Evolutionary conservation across 2,113 vertebrate genomes (phyloP).

Genomic region (Marmota flaviventris): DNA sequence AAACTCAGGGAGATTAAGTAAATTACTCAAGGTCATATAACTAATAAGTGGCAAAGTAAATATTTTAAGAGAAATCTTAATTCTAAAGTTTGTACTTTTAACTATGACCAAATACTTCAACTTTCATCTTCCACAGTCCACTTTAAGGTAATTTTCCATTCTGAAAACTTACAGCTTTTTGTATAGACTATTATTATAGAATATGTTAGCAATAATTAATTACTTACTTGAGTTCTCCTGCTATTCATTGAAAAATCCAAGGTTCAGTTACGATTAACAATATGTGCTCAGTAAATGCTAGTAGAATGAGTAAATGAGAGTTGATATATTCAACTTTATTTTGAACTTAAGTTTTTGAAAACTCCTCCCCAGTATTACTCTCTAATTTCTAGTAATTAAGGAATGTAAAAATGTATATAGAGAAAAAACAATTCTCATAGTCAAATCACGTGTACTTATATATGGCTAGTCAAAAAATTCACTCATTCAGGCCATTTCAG

Average conservation of each 20-base stretch:
- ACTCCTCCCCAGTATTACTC: neutral
- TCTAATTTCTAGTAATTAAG: slow-evolving; percentile 28
- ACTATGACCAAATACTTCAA: slow-evolving; percentile 29
- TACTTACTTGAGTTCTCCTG: neutral
- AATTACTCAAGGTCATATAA: neutral
- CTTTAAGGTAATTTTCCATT: slow-evolving; percentile 3
- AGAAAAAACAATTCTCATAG: slow-evolving; percentile 23
- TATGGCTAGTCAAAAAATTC: neutral
- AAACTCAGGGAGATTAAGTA: slow-evolving; percentile 12
- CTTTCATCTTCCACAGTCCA: slow-evolving; percentile 31
- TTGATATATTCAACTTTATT: slow-evolving; percentile 18
- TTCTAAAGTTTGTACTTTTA: neutral
- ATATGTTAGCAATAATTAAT: slow-evolving; percentile 8
- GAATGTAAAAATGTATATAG: neutral
- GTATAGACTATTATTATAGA: neutral
- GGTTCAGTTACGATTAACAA: neutral
- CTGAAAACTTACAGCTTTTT: neutral
- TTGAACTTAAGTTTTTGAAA: slow-evolving; percentile 51
- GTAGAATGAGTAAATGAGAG: slow-evolving; percentile 16
- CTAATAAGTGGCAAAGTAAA: neutral
- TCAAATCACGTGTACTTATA: neutral
- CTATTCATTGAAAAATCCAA: neutral
- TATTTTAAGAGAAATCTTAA: slow-evolving; percentile 10
- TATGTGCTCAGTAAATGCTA: slow-evolving; percentile 5
- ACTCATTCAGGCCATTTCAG: neutral